Conservation (phyloP, 2,797 vertebrate genomes). For the Pipistrellus nathusii region DNA sequence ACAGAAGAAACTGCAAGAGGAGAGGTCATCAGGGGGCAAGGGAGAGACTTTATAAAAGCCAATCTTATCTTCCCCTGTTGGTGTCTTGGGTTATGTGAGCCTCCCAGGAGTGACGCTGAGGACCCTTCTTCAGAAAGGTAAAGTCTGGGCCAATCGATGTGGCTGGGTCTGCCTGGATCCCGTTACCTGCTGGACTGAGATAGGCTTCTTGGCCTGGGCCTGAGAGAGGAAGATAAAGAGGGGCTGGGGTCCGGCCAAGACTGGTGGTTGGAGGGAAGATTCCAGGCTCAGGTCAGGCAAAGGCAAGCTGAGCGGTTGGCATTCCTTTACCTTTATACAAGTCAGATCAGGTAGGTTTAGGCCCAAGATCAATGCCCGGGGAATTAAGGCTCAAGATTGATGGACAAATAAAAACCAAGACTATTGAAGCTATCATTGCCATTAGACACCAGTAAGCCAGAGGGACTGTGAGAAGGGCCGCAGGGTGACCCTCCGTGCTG, state of each 20-base stretch:
- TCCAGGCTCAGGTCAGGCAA: neutral
- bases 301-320: neutral
- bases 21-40: neutral
- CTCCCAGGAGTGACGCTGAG: constrained; percentile 84
- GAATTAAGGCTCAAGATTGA: neutral
- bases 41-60: constrained; percentile 66
- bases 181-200: constrained; percentile 84
- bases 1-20: constrained; percentile 2
- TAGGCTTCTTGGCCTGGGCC: constrained; percentile 74
- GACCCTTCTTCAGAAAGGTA: constrained; percentile 89
- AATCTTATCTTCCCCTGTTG: constrained; percentile 81
- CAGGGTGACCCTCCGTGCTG: neutral
- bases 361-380: neutral
- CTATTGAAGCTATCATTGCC: neutral
- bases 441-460: neutral
- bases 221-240: constrained; percentile 27
- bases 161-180: constrained; percentile 79
- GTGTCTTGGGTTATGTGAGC: constrained; percentile 85
- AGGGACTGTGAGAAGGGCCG: neutral
- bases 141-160: constrained; percentile 87
- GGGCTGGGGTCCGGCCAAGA: neutral
- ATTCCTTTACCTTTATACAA: neutral
- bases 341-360: constrained; percentile 13
- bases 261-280: neutral
- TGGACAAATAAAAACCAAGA: neutral